These are phyloP conservation scores for Pollenia angustigena DNA, from an alignment of 2,888 invertebrate genomes.

Conservation along the genomic window DNA sequence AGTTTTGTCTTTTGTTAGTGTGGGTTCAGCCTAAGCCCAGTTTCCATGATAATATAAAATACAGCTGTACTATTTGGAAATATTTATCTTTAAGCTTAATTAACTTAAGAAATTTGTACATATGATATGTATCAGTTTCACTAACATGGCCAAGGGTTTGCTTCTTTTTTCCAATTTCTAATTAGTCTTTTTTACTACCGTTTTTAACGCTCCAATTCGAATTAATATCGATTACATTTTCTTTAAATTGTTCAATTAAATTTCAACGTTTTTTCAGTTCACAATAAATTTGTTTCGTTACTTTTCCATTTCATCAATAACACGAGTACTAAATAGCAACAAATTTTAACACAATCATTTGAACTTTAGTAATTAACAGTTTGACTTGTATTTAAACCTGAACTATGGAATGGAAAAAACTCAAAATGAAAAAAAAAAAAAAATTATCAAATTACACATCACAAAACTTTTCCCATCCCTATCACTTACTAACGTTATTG, in stretches of 20 bases:
- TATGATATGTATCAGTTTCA: too few species aligned
- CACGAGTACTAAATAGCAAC: neutral
- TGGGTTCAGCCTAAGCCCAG: too few species aligned
- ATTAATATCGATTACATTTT: conserved; percentile 1
- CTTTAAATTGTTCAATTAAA: conserved; percentile 31
- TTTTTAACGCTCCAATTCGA: neutral
- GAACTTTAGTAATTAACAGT: conserved; percentile 59
- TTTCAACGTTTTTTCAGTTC: conserved; percentile 26
- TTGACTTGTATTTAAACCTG: conserved; percentile 46
- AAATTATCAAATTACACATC: conserved; percentile 47
- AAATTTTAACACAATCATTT: conserved; percentile 47
- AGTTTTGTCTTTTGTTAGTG: too few species aligned
- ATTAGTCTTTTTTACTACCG: too few species aligned
- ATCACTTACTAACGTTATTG: too few species aligned
- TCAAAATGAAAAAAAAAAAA: neutral
- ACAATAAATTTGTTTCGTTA: neutral
- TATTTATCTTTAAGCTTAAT: too few species aligned
- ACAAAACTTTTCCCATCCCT: neutral
- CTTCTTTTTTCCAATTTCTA: neutral
- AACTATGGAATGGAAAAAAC: neutral
- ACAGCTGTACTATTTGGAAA: too few species aligned
- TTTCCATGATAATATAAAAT: too few species aligned
- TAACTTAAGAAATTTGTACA: too few species aligned
- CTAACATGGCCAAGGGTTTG: neutral
- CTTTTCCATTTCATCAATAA: neutral